Conservation (phyloP, 1,140 invertebrate species). For the Aradophagus sp. region DNA sequence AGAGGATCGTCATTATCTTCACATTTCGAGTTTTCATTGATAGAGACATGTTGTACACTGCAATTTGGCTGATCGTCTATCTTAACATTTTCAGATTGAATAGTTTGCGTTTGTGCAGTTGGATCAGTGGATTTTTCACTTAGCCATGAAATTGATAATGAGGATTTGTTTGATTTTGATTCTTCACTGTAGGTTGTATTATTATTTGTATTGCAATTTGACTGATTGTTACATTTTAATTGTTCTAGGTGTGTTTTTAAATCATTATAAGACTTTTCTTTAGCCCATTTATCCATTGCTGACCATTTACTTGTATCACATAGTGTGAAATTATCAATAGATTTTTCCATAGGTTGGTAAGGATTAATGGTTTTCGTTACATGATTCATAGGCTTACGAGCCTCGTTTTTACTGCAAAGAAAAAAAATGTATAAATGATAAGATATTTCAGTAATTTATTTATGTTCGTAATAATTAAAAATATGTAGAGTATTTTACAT, state of each 20-base stretch:
- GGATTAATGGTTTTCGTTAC: slow-evolving; percentile 70
- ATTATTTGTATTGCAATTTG: slow-evolving; percentile 14
- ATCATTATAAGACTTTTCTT: slow-evolving; percentile 28
- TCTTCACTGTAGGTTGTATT: slow-evolving; percentile 9
- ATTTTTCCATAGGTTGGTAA: background rate
- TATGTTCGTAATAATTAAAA: no score
- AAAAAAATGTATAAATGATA: no score
- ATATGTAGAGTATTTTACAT: no score
- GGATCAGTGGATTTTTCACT: no score
- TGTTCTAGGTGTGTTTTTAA: slow-evolving; percentile 31
- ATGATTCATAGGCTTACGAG: slow-evolving; percentile 84
- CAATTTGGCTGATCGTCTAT: slow-evolving; percentile 12
- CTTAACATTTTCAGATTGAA: no score
- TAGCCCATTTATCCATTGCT: slow-evolving; percentile 20
- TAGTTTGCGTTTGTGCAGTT: background rate
- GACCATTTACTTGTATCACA: slow-evolving; percentile 12
- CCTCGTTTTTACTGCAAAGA: slow-evolving; percentile 76
- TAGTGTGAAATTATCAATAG: background rate
- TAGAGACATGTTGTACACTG: slow-evolving; percentile 10
- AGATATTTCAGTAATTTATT: no score
- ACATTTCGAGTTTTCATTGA: slow-evolving; percentile 13
- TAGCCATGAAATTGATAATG: no score
- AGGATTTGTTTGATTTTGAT: slow-evolving; percentile 20
- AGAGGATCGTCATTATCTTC: slow-evolving; percentile 48
- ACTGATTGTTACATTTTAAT: slow-evolving; percentile 21